These are phyloP conservation scores for Falco columbarius DNA, from an alignment of 2,797 vertebrate species.

Conservation along the genomic window DNA sequence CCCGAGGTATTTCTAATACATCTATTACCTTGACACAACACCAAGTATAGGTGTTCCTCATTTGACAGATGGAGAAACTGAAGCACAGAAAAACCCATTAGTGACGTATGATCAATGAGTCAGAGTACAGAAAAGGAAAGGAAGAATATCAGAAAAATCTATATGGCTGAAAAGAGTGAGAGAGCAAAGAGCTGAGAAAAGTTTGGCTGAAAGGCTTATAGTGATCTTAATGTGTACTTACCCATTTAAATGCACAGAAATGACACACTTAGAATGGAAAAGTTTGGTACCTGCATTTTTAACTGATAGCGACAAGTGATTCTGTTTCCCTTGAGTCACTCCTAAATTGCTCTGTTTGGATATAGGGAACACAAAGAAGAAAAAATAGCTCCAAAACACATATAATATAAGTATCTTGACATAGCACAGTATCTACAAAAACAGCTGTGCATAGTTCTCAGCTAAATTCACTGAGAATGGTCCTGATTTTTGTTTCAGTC, in stretches of 20 bases:
- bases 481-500: constrained; percentile 8
- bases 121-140: constrained; percentile 23
- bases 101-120: constrained; percentile 28
- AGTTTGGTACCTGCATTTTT: not conserved
- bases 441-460: not conserved
- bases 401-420: not conserved
- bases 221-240: not conserved
- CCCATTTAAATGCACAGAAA: not conserved
- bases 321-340: not conserved
- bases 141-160: not conserved
- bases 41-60: not conserved
- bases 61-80: not conserved
- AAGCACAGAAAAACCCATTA: constrained; percentile 17
- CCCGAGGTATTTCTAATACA: constrained; percentile 4
- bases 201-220: not conserved
- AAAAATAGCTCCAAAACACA: not conserved
- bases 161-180: not conserved
- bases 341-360: not conserved
- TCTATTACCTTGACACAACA: not conserved
- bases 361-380: not conserved
- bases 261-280: not conserved
- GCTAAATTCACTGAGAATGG: not conserved
- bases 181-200: constrained; percentile 17
- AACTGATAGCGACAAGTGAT: not conserved
- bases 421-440: not conserved